These are phyloP conservation scores for Gymnobelideus leadbeateri DNA, from an alignment of 2,113 vertebrate species.

Conservation along the genomic window DNA sequence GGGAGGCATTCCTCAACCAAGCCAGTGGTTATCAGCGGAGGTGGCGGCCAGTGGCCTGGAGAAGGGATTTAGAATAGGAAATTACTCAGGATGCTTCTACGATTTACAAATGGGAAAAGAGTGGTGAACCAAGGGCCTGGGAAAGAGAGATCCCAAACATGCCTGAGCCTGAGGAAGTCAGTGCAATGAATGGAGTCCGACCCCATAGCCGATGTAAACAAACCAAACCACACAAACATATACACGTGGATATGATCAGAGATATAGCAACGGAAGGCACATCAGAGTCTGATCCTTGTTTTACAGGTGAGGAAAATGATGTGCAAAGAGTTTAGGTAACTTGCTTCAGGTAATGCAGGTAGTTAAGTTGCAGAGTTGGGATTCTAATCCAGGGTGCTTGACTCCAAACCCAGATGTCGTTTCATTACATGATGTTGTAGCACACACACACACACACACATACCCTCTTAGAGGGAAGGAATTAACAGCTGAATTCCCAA, in stretches of 20 bases:
- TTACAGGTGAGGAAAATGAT: not conserved
- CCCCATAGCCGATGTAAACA: accelerated
- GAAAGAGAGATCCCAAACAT: not conserved
- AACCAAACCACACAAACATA: not conserved
- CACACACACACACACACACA: not conserved
- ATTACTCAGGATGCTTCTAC: conserved; percentile 73
- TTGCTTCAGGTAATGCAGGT: too few relatives aligned
- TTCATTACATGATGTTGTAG: too few relatives aligned
- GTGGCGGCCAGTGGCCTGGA: conserved; percentile 37
- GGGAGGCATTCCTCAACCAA: conserved; percentile 49
- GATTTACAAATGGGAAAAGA: conserved; percentile 54
- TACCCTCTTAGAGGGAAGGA: not conserved
- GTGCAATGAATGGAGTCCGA: accelerated
- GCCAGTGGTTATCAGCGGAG: conserved; percentile 57
- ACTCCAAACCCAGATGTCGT: not conserved
- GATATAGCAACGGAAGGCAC: not conserved
- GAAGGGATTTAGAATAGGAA: conserved; percentile 72
- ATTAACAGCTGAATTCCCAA: not conserved
- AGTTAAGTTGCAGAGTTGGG: too few relatives aligned
- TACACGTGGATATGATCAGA: not conserved
- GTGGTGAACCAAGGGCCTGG: not conserved
- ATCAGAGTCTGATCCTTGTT: not conserved
- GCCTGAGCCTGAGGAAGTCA: accelerated
- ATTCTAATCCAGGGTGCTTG: not conserved
- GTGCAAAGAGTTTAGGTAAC: too few relatives aligned